A percentile compares a stretch with the other conserved stretches of the same genome.
Evolutionary conservation across 2,888 invertebrate species (phyloP).

Genomic region (Isoperla grammatica): DNA sequence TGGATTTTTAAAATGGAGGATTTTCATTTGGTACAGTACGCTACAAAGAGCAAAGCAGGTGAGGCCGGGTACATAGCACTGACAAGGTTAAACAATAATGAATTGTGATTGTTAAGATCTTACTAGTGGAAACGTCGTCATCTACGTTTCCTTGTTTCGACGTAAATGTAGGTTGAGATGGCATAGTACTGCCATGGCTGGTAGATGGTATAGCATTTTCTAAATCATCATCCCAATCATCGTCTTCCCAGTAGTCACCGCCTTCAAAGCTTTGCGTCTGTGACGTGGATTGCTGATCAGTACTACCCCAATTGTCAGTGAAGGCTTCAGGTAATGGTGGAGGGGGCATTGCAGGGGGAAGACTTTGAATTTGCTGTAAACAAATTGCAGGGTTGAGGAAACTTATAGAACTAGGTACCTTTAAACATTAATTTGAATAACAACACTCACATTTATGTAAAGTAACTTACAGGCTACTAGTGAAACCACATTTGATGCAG

Average conservation of each 20-base stretch:
- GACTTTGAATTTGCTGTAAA: constrained; percentile 31
- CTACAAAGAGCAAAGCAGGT: too few species aligned
- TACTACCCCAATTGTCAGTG: constrained; percentile 24
- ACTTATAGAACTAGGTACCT: not conserved
- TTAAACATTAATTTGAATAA: not conserved
- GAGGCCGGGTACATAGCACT: too few species aligned
- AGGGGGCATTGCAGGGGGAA: constrained; percentile 38
- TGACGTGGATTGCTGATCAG: constrained; percentile 12
- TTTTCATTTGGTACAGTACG: too few species aligned
- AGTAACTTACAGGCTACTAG: too few species aligned
- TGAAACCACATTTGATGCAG: too few species aligned
- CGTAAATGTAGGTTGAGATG: constrained; percentile 16
- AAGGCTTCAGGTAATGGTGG: constrained; percentile 34
- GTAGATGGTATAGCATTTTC: constrained; percentile 56
- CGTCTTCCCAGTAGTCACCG: constrained; percentile 68
- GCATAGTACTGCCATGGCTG: constrained; percentile 22
- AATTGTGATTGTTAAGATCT: not conserved
- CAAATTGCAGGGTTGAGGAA: not conserved
- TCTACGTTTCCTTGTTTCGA: constrained; percentile 20
- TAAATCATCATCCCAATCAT: constrained; percentile 83
- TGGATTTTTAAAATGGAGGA: too few species aligned
- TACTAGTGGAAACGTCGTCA: constrained; percentile 23
- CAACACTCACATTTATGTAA: too few species aligned
- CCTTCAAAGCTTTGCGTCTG: constrained; percentile 38
- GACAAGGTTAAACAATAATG: too few species aligned